Evolutionary conservation across 2,113 vertebrate genomes (phyloP).

Genomic region (Rynchops niger): DNA sequence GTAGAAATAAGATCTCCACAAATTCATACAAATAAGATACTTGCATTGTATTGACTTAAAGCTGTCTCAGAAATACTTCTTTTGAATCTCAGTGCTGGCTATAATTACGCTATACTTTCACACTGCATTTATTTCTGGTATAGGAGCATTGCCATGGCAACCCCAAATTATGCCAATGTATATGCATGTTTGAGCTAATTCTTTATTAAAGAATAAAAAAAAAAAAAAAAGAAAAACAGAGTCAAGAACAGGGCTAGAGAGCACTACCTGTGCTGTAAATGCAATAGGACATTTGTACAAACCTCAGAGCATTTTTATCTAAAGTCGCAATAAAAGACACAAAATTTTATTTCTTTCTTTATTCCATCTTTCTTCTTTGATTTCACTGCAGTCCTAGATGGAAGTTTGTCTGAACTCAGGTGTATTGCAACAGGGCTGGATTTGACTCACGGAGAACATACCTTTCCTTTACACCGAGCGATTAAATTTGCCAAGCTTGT

Average conservation of each 20-base stretch:
- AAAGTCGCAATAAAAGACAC: not conserved
- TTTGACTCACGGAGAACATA: not conserved
- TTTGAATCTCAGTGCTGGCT: not conserved
- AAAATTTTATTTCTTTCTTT: not conserved
- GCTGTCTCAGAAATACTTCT: constrained; percentile 21
- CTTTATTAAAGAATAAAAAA: constrained; percentile 8
- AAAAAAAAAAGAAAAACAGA: not conserved
- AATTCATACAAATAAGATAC: not conserved
- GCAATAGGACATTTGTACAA: not conserved
- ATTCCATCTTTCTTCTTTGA: not conserved
- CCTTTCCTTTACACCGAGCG: not conserved
- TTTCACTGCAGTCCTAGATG: not conserved
- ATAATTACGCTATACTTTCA: constrained; percentile 3
- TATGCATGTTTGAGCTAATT: constrained; percentile 43
- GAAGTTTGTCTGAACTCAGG: not conserved
- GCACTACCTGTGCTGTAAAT: not conserved
- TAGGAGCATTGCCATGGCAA: constrained; percentile 58
- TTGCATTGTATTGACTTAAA: constrained; percentile 3
- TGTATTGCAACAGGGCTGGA: not conserved
- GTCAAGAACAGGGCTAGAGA: not conserved
- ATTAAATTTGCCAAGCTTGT: not conserved
- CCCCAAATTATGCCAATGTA: constrained; percentile 34
- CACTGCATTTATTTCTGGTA: constrained; percentile 47
- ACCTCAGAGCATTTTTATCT: not conserved
- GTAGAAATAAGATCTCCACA: not conserved